Evolutionary conservation across 92 coral and sea anemone species (phyloP), one percentile per base, ranked within the genome.

Genomic region (Umimayanthus kanabou): DNA sequence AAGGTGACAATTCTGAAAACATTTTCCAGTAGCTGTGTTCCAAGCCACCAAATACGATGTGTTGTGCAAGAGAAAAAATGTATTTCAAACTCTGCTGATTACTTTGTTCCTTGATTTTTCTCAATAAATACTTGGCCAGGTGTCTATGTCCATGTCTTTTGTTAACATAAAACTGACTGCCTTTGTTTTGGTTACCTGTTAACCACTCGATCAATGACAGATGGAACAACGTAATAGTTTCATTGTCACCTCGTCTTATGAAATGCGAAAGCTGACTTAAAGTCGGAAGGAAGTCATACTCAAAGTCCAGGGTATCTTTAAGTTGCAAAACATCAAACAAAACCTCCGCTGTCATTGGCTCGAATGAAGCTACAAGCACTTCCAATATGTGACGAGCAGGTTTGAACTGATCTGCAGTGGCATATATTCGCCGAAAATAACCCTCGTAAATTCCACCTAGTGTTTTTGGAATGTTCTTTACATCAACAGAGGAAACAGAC

Each of bases 181-280:
- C 93, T 55, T 80, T 64, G 69, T 94, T 87, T 28, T 79, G 84
- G 15, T 85, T 66, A 57, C 89, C 81, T 11, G 93, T 91, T 4
- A 95, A 78, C 98, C 98, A 94, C 64, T 94, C 95, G 13, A 30
- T 82, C 28, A 94, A 93, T 0, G 95, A 88, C 16, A 85, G 87
- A 73, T 94, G 97, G 67, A 85, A 94, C 65, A 94, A 29, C n/a
- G 39, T 79, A 4, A 94, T 74, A 20, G 83, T 86, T 25, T 88
- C 81, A 40, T 92, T 82, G 57, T 53, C 88, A 4, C 79, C 90
- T 70, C 88, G 91, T 39, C 84, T 90, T 11, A 90, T 77, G 40
- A 85, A 92, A 81, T 76, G 88, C 6, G 93, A 80, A 9, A 95
- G 85, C 10, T 77, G 88, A n/a, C 81, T 88, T 20, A 93, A 28